Evolutionary conservation across 1,140 invertebrate genomes (phyloP), one percentile per base, ranked within the genome.

Genomic region (Pogonognathellus flavescens): DNA sequence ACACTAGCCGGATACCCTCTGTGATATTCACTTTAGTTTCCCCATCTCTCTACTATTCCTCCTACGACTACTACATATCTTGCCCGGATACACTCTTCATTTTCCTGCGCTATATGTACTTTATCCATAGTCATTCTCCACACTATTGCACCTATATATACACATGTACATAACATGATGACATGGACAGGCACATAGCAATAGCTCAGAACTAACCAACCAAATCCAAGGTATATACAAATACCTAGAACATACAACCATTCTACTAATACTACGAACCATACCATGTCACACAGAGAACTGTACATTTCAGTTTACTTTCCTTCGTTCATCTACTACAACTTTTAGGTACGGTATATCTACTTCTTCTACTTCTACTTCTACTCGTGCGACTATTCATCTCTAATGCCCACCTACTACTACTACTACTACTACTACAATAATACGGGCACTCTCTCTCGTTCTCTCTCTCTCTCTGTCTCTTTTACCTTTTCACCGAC

Each of bases 1-100:
- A 76, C 31, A 18, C 31, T 25, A 50, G 70, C 70, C 70, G 70
- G 70, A 76, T 76, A 31, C 70, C 41, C 70, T 25, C 70, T 76
- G 62, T 66, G 62, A 66, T 66, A 66, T 66, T 66, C 62, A 66
- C 62, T 25, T 66, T 66, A 66, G 62, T 14, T 66, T 5, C 62
- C 22, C n/a, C 18, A 25, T 62, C 20, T 11, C n/a, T n/a, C n/a
- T n/a, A n/a, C n/a, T n/a, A n/a, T n/a, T n/a, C 3, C 20, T 22
- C 60, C 20, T 20, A 25, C 57, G 1, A 60, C 62, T 14, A 66
- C 62, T 22, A 66, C 62, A 14, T 66, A 13, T 31, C 62, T 66
- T 14, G 5, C 6, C 62, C 62, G 25, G 62, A 66, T 66, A 66
- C 62, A 66, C 62, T 66, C 25, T 66, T 25, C 22, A 66, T 66